A percentile compares a stretch with the other conserved stretches of the same genome.
phyloP scores from a whole-genome alignment of 2,888 invertebrate species.

The Eledona agricola region DNA sequence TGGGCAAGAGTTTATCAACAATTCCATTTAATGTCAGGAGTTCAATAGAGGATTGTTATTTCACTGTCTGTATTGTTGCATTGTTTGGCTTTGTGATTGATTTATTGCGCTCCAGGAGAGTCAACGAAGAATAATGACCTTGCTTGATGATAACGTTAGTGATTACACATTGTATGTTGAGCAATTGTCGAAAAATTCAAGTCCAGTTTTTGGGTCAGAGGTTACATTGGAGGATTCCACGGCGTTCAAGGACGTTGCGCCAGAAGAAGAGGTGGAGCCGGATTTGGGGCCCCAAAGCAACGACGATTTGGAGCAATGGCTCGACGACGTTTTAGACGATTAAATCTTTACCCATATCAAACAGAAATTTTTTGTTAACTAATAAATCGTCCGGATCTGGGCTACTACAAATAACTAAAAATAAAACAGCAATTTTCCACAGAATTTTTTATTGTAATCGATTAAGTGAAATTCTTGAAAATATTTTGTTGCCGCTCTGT shows the following conservation, averaged over 20 bases:
- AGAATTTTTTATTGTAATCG: no score
- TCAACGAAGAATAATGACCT: slow-evolving; percentile 6
- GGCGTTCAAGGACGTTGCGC: no score
- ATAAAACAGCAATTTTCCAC: no score
- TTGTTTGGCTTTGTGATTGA: slow-evolving; percentile 9
- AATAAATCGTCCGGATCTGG: no score
- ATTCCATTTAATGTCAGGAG: slow-evolving; percentile 32
- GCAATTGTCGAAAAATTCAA: not conserved
- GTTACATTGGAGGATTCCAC: no score
- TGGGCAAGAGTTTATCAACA: slow-evolving; percentile 35
- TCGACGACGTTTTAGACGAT: slow-evolving; percentile 32
- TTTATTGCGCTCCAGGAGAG: slow-evolving; percentile 9
- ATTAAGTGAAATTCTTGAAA: no score
- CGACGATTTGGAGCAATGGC: slow-evolving; percentile 27
- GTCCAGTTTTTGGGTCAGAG: slow-evolving; percentile 9
- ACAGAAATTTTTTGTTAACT: no score
- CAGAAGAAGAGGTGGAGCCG: not conserved
- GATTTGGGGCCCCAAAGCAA: not conserved
- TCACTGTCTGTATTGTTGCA: slow-evolving; percentile 32
- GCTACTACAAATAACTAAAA: no score
- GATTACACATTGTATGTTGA: slow-evolving; percentile 1
- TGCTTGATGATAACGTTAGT: not conserved
- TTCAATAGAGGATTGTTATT: slow-evolving; percentile 29
- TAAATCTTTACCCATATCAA: no score
- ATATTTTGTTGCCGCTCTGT: no score